These are phyloP conservation scores for Mungos mungo DNA, from an alignment of 2,113 vertebrate species.

Conservation along the genomic window DNA sequence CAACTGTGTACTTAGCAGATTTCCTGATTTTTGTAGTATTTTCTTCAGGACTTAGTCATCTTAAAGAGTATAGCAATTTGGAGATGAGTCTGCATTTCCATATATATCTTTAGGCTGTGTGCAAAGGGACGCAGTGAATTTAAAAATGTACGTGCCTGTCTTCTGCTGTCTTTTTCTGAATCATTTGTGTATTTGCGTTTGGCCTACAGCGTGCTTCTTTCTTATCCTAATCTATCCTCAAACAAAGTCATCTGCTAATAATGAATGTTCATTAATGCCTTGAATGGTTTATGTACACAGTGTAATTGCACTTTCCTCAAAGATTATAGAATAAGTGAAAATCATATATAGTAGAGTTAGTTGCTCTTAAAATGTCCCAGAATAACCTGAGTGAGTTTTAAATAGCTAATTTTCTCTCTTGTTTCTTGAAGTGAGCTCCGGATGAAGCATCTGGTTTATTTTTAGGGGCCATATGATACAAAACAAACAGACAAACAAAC, in stretches of 20 bases:
- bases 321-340: not conserved
- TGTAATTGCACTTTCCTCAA: not conserved
- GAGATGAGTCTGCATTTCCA: not conserved
- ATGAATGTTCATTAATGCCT: not conserved
- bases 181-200: not conserved
- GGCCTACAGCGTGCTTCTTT: not conserved
- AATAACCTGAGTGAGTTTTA: not conserved
- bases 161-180: not conserved
- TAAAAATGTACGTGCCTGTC: not conserved
- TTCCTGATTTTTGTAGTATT: constrained; percentile 14
- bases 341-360: not conserved
- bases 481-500: not conserved
- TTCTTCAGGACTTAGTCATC: not conserved
- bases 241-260: not conserved
- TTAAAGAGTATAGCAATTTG: not conserved
- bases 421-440: not conserved
- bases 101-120: not conserved
- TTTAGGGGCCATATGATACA: not conserved
- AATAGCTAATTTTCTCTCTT: constrained; percentile 2
- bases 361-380: constrained; percentile 26
- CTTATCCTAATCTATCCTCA: not conserved
- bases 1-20: not conserved
- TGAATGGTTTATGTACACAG: not conserved
- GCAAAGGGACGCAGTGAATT: not conserved
- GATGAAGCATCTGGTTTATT: constrained; percentile 3